phyloP scores from a whole-genome alignment of 2,113 vertebrate species.

The Sterna hirundo region DNA sequence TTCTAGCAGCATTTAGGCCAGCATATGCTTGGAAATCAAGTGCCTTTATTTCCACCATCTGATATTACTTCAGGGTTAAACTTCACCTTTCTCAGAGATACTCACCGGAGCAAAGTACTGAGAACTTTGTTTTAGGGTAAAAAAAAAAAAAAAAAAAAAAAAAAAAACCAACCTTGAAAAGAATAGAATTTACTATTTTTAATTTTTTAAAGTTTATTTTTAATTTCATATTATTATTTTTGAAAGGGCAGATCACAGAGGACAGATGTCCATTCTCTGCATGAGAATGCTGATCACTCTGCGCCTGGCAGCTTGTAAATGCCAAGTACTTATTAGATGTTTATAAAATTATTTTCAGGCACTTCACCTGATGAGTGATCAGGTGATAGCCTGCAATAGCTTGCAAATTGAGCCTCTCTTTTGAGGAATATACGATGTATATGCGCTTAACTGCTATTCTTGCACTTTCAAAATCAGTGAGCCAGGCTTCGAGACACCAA shows the following conservation, averaged over 20 bases:
- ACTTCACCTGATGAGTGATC: neutral
- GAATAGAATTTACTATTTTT: neutral
- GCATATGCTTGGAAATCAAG: neutral
- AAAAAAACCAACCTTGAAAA: neutral
- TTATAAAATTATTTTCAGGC: constrained; percentile 28
- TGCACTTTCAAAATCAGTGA: neutral
- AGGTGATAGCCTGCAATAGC: neutral
- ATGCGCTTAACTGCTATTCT: neutral
- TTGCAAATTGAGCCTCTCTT: constrained; percentile 6
- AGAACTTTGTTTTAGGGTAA: neutral
- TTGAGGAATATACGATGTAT: neutral
- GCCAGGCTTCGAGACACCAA: neutral
- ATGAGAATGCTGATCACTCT: neutral
- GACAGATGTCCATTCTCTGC: neutral
- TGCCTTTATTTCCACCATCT: neutral
- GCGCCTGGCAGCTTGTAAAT: constrained; percentile 54
- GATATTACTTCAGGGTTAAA: neutral
- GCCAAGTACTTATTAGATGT: constrained; percentile 41
- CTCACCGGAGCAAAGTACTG: neutral
- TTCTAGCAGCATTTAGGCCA: neutral
- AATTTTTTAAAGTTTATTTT: neutral
- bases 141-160: too few species aligned
- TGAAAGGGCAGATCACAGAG: neutral
- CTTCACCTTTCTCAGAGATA: neutral
- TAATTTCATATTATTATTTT: neutral